phyloP scores from a whole-genome alignment of 2,888 invertebrate genomes.

The Papilio gigon region DNA sequence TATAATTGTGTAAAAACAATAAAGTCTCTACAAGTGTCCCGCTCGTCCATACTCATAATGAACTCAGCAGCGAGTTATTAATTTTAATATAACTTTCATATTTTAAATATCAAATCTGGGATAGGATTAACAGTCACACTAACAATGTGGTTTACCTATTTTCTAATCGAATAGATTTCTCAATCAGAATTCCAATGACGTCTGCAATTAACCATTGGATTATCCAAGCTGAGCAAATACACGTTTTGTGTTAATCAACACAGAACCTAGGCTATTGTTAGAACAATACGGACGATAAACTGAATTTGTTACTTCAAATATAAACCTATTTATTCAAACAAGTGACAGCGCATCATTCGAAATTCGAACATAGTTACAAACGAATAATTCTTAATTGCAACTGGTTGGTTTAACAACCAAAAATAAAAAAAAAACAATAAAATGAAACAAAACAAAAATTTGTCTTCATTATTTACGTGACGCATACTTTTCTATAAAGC shows the following conservation, averaged over 20 bases:
- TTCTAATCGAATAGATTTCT: conserved; percentile 15
- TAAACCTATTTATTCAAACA: not conserved
- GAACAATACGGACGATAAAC: not conserved
- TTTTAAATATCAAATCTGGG: not conserved
- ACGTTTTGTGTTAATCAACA: conserved; percentile 14
- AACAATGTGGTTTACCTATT: conserved; percentile 7
- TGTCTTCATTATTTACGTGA: no score
- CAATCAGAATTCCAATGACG: conserved; percentile 23
- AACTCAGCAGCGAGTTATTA: not conserved
- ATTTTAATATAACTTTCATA: not conserved
- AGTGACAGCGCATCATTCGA: no score
- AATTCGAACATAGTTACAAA: no score
- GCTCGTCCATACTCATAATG: no score
- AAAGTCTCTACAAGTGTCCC: no score
- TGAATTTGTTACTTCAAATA: not conserved
- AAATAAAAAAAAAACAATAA: no score
- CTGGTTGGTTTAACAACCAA: no score
- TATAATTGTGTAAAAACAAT: not conserved
- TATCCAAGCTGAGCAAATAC: conserved; percentile 15
- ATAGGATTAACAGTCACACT: conserved; percentile 6
- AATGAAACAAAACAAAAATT: no score
- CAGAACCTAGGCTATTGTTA: conserved; percentile 1
- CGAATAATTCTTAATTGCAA: no score
- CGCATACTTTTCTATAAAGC: no score
- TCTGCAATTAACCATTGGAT: conserved; percentile 3